phyloP scores from a whole-genome alignment of 35 echinoderm and acorn worm genomes.

The Ophioderma brevispina region DNA sequence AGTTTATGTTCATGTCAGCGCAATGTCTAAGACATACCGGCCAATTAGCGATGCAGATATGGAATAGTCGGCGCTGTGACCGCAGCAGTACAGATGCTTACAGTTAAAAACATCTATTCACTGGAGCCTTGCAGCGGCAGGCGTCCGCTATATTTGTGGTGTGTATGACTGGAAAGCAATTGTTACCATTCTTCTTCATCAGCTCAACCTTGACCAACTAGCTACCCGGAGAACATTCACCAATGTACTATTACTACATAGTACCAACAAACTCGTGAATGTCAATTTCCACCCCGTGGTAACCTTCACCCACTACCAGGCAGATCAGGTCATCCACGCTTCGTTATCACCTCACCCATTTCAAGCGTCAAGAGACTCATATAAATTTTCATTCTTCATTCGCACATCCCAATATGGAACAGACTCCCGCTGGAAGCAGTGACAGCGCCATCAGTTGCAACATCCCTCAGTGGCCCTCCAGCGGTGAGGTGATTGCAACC shows the following conservation, averaged over 20 bases:
- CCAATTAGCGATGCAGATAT: too few species aligned
- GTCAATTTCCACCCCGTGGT: constrained; percentile 10
- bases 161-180: constrained; percentile 6
- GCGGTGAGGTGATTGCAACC: neutral
- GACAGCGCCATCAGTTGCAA: constrained; percentile 26
- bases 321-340: neutral
- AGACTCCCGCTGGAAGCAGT: constrained; percentile 34
- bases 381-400: constrained; percentile 20
- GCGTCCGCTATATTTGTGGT: constrained; percentile 3
- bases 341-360: neutral
- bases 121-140: constrained; percentile 34
- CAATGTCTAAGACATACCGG: too few species aligned
- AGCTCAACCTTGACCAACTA: constrained; percentile 8
- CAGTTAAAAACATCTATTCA: constrained; percentile 8
- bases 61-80: too few species aligned
- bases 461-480: neutral
- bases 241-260: constrained; percentile 8
- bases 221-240: neutral
- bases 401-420: constrained; percentile 21
- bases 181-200: neutral
- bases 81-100: too few species aligned
- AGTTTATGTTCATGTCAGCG: too few species aligned
- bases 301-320: neutral
- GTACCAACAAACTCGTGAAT: neutral
- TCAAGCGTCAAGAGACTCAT: neutral